Evolutionary conservation across 2,888 invertebrate species (phyloP).

Genomic region (Chrysotoxum bicinctum): DNA sequence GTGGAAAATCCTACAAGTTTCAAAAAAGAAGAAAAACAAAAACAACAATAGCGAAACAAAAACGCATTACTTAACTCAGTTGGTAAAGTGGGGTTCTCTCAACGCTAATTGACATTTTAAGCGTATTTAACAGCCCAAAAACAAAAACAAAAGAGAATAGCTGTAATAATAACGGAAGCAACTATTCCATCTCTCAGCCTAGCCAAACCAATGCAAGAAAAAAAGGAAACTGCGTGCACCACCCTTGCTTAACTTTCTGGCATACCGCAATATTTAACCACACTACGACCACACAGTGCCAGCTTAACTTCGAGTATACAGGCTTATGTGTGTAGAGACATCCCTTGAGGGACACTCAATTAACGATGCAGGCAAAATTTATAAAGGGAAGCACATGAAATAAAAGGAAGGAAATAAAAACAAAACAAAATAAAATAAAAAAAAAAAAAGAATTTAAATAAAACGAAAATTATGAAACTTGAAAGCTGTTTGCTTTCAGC

Average conservation of each 20-base stretch:
- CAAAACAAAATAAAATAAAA: neutral
- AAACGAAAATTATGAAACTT: constrained; percentile 27
- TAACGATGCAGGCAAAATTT: constrained; percentile 64
- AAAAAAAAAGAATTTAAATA: neutral
- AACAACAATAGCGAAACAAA: neutral
- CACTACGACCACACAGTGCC: neutral
- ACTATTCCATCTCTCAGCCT: constrained; percentile 35
- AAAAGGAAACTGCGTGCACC: neutral
- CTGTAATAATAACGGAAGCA: constrained; percentile 21
- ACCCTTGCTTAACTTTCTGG: constrained; percentile 56
- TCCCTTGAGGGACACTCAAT: constrained; percentile 63
- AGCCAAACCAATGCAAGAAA: neutral
- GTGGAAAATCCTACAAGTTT: neutral
- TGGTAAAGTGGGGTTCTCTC: neutral
- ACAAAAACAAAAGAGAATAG: constrained; percentile 27
- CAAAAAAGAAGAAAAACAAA: constrained; percentile 5
- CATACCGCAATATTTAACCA: constrained; percentile 42
- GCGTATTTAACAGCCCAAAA: constrained; percentile 64
- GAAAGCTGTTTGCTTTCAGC: constrained; percentile 32
- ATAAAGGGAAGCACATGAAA: constrained; percentile 39
- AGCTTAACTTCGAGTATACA: too few species aligned
- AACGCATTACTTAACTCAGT: neutral
- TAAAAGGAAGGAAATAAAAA: neutral
- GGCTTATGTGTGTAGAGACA: neutral
- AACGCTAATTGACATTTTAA: constrained; percentile 69